phyloP scores from a whole-genome alignment of 2,888 invertebrate genomes.

The Prenolepis imparis region DNA sequence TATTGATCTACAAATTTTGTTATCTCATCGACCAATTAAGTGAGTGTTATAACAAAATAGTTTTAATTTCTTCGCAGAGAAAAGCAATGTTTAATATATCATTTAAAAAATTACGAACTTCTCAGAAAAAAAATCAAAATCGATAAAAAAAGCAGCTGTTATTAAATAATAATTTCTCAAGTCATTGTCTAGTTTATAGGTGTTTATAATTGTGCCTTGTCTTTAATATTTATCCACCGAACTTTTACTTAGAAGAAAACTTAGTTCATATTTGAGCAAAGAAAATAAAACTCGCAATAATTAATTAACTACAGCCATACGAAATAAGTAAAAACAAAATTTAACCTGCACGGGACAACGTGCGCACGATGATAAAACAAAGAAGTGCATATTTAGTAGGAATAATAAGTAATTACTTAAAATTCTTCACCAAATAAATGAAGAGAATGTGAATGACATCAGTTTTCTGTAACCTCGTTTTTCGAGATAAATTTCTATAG shows the following conservation, averaged over 20 bases:
- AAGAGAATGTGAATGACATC: constrained; percentile 33
- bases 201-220: not conserved
- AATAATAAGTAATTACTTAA: constrained; percentile 44
- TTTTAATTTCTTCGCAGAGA: not conserved
- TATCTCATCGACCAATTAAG: not conserved
- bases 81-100: not conserved
- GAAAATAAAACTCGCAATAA: constrained; percentile 25
- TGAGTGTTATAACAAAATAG: not conserved
- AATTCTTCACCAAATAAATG: constrained; percentile 20
- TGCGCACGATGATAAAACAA: constrained; percentile 27
- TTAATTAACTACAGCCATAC: constrained; percentile 29
- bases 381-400: constrained; percentile 21
- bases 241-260: constrained; percentile 40
- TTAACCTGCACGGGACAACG: constrained; percentile 2
- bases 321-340: constrained; percentile 46
- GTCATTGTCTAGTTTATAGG: not conserved
- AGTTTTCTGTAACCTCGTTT: constrained; percentile 7
- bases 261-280: constrained; percentile 13
- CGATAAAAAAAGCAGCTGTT: not conserved
- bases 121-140: not conserved
- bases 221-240: not conserved
- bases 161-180: constrained; percentile 25
- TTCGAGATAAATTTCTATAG: constrained; percentile 34
- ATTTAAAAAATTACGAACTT: not conserved
- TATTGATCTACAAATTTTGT: not conserved